phyloP scores from a whole-genome alignment of 2,113 vertebrate genomes.

The Platysteira castanea region DNA sequence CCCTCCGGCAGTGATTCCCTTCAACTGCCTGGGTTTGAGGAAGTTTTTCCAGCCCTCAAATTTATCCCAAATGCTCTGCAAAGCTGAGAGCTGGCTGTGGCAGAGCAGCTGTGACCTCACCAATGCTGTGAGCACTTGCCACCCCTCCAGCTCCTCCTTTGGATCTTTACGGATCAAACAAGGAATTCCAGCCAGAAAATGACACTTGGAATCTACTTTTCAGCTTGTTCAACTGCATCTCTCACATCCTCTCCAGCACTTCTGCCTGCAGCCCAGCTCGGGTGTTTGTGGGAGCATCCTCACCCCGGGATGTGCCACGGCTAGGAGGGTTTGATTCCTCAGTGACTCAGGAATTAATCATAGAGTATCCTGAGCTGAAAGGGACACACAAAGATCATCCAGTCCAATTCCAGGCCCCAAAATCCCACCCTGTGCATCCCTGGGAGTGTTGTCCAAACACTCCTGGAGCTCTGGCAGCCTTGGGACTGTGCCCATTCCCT shows the following conservation, averaged over 20 bases:
- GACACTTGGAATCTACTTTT: background rate
- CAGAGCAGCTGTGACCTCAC: background rate
- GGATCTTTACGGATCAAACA: accelerated
- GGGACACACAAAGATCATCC: background rate
- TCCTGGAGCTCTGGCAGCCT: background rate
- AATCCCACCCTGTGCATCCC: background rate
- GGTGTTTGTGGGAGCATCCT: background rate
- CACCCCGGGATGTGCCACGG: accelerated
- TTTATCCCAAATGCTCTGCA: background rate
- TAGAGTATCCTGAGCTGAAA: background rate
- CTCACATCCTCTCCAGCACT: background rate
- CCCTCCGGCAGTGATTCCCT: background rate
- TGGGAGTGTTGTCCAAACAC: accelerated
- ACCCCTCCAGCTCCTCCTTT: background rate
- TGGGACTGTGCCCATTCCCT: too few species aligned
- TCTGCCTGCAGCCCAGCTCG: background rate
- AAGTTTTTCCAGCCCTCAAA: background rate
- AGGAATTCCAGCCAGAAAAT: background rate
- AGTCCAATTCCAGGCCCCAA: background rate
- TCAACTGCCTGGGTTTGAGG: background rate
- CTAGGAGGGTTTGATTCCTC: background rate
- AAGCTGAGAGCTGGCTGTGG: background rate
- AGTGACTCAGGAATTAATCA: background rate
- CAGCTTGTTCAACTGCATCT: background rate
- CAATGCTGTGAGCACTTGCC: background rate